phyloP scores from a whole-genome alignment of 2,113 vertebrate genomes.

The Jaculus jaculus region DNA sequence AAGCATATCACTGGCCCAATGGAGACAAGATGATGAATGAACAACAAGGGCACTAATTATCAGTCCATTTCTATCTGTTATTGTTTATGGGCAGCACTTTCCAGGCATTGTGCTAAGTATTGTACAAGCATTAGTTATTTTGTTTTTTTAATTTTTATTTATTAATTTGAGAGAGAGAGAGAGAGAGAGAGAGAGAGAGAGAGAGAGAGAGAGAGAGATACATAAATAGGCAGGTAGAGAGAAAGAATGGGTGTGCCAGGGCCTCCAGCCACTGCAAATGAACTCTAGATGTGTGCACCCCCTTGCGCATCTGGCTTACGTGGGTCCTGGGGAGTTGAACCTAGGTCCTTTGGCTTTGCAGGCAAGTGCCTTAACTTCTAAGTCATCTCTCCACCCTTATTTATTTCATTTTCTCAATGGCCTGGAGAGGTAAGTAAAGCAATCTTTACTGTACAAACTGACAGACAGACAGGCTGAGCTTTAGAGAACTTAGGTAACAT shows the following conservation, averaged over 20 bases:
- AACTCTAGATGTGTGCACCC: no score
- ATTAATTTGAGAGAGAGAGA: no score
- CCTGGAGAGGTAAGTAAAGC: not conserved
- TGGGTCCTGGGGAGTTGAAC: no score
- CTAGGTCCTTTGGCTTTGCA: no score
- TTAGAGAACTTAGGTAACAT: not conserved
- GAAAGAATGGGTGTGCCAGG: no score
- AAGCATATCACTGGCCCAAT: not conserved
- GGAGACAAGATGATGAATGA: not conserved
- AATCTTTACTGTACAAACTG: not conserved
- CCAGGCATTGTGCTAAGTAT: not conserved
- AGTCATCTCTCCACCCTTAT: no score
- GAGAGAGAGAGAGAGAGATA: no score
- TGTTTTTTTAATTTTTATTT: not conserved
- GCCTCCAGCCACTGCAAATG: no score
- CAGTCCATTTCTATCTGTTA: not conserved
- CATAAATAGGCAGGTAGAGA: no score
- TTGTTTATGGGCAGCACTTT: not conserved
- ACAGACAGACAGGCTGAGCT: not conserved
- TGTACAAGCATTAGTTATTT: slow-evolving; percentile 5
- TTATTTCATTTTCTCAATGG: not conserved
- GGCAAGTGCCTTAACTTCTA: no score
- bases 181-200: no score
- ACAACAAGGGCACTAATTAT: not conserved
- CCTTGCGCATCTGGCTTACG: no score